These are phyloP conservation scores for Flexamia atlantica DNA, from an alignment of 2,888 invertebrate species.

Conservation along the genomic window DNA sequence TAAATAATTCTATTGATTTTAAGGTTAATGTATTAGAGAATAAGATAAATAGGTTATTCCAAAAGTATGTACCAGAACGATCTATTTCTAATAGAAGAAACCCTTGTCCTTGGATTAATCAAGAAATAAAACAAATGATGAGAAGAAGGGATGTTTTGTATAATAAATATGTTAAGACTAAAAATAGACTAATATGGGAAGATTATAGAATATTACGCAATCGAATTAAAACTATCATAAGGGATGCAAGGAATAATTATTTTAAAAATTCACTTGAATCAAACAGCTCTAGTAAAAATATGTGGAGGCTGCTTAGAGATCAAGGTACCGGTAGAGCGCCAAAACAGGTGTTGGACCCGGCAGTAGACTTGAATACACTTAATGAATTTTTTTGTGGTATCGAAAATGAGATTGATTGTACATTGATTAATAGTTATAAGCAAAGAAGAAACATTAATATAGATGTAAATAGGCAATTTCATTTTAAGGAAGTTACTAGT, in stretches of 20 bases:
- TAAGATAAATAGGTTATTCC: not conserved
- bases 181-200: not conserved
- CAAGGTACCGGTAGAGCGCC: not conserved
- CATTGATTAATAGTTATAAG: too few species aligned
- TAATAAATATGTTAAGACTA: not conserved
- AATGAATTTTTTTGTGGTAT: constrained; percentile 10
- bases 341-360: not conserved
- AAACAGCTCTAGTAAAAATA: not conserved
- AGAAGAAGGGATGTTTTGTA: not conserved
- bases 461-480: too few species aligned
- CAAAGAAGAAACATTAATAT: too few species aligned
- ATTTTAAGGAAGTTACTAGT: too few species aligned
- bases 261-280: not conserved
- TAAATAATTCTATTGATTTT: not conserved
- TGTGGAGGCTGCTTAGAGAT: not conserved
- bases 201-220: not conserved
- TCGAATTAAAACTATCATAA: not conserved
- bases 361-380: not conserved
- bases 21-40: not conserved
- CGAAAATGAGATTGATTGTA: not conserved
- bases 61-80: constrained; percentile 5
- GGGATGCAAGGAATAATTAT: not conserved
- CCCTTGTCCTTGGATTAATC: constrained; percentile 4
- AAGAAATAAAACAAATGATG: not conserved
- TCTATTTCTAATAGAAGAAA: not conserved